Evolutionary conservation across 2,797 vertebrate species (phyloP).

Genomic region (Siniperca obscura): DNA sequence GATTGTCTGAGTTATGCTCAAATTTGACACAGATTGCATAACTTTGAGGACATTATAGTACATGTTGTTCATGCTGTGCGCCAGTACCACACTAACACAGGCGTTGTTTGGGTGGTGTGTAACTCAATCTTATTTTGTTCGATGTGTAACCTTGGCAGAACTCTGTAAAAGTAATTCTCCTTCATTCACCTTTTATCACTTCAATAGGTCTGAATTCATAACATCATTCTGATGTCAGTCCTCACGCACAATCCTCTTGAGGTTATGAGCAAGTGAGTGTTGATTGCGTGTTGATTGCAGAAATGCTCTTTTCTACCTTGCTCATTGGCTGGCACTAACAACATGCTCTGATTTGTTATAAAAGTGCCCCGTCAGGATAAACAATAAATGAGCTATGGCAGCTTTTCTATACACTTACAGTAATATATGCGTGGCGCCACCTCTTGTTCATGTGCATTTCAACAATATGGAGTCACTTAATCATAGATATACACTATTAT

Average conservation of each 20-base stretch:
- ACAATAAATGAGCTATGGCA: not conserved
- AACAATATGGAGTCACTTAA: conserved; percentile 9
- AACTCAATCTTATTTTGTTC: not conserved
- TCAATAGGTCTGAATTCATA: not conserved
- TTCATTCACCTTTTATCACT: not conserved
- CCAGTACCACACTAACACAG: not conserved
- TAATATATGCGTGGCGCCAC: not conserved
- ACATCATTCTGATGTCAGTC: not conserved
- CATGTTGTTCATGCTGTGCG: not conserved
- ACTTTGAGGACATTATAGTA: not conserved
- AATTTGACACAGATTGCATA: not conserved
- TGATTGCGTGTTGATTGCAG: not conserved
- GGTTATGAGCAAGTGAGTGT: not conserved
- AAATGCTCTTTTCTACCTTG: not conserved
- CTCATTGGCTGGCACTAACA: not conserved
- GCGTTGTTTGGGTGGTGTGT: not conserved
- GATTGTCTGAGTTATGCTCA: not conserved
- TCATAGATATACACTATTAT: conserved; percentile 38
- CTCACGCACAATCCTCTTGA: not conserved
- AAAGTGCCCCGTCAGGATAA: not conserved
- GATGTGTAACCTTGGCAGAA: conserved; percentile 1
- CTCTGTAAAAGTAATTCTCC: conserved; percentile 1
- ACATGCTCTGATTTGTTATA: not conserved
- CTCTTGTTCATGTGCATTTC: conserved; percentile 3
- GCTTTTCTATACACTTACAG: not conserved